Evolutionary conservation across 2,888 invertebrate genomes (phyloP).

Genomic region (Drosophila nigricruria): DNA sequence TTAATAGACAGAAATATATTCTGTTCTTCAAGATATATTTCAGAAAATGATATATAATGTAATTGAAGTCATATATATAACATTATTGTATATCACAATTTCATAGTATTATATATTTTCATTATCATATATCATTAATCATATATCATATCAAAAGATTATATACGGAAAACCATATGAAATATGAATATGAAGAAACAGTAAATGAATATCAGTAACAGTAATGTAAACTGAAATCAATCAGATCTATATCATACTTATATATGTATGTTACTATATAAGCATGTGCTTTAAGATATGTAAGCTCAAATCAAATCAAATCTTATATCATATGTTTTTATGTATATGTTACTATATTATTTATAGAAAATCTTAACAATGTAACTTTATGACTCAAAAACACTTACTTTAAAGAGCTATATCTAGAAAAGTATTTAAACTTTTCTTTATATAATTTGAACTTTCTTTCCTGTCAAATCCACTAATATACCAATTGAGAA

Average conservation of each 20-base stretch:
- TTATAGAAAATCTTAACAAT: background rate
- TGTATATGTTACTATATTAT: background rate
- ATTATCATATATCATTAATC: background rate
- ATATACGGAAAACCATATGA: background rate
- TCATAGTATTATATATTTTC: too few relatives aligned
- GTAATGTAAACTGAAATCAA: too few relatives aligned
- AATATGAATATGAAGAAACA: background rate
- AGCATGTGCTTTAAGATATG: too few relatives aligned
- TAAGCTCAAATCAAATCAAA: too few relatives aligned
- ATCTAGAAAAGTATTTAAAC: background rate
- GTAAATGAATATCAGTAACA: too few relatives aligned
- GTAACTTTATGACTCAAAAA: background rate
- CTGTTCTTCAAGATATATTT: background rate
- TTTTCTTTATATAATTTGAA: background rate
- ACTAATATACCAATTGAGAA: constrained; percentile 2
- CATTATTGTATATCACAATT: background rate
- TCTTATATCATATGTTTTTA: too few relatives aligned
- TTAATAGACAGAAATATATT: background rate
- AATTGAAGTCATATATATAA: background rate
- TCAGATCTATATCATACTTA: too few relatives aligned
- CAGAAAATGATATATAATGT: background rate
- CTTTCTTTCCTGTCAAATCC: constrained; percentile 3
- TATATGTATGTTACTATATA: too few relatives aligned
- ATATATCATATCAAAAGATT: background rate
- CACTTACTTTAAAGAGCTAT: background rate